Conservation (phyloP, 2,888 invertebrate species). For the Athripsodes cinereus region DNA sequence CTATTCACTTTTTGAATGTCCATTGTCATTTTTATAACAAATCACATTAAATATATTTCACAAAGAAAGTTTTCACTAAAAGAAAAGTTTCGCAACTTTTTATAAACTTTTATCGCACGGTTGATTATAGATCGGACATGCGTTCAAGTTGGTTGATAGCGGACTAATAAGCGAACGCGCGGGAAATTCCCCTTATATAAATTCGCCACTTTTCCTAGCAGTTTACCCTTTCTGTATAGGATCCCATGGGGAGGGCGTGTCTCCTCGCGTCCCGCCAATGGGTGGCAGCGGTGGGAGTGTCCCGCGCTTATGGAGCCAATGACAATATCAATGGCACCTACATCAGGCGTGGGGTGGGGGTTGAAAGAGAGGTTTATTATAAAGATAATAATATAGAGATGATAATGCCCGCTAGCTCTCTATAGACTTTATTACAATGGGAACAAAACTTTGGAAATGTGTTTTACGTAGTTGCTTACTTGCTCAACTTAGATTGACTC, state of each 20-base stretch:
- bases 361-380: conserved; percentile 23
- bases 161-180: conserved; percentile 34
- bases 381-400: conserved; percentile 21
- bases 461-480: conserved; percentile 17
- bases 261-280: conserved; percentile 35
- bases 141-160: conserved; percentile 12
- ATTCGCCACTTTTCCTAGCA: conserved; percentile 46
- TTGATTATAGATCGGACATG: conserved; percentile 9
- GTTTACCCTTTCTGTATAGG: conserved; percentile 31
- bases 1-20: conserved; percentile 55
- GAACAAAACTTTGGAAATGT: conserved; percentile 18
- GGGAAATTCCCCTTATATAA: conserved; percentile 49
- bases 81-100: background rate
- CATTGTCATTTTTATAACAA: conserved; percentile 53
- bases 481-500: background rate
- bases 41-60: conserved; percentile 7
- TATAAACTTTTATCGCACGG: background rate
- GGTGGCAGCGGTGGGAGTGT: conserved; percentile 40
- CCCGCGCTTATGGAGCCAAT: conserved; percentile 39
- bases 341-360: conserved; percentile 31
- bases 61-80: background rate
- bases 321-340: conserved; percentile 29
- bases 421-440: conserved; percentile 18
- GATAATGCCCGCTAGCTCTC: conserved; percentile 21
- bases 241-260: conserved; percentile 40